Evolutionary conservation across 2,888 invertebrate genomes (phyloP), one percentile per base, ranked within the genome.

Genomic region (Aproaerema taeniolella): DNA sequence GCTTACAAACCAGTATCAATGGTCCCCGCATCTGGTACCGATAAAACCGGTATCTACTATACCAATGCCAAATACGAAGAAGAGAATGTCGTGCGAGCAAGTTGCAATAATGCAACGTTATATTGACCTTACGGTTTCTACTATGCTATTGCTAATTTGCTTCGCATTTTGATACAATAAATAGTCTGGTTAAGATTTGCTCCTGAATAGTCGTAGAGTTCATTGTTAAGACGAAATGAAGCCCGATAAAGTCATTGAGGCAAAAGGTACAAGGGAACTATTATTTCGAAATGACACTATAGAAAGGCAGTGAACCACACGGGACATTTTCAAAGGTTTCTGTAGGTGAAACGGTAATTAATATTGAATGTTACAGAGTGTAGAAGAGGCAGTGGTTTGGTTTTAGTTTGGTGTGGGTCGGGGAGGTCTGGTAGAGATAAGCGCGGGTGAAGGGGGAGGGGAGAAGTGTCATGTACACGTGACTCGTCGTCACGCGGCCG

Each of bases 401-500:
- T n/a, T n/a, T n/a, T 20, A n/a, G 33, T 50, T 20, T 6, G 50
- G 32, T 50, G 29, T 31, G 51, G 45, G 51, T 35, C 43, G 41
- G 52, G 53, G 54, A 55, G 50, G 44, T 55, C 64, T 67, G 60
- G 48, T 53, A 43, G 49, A 60, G 66, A 59, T 63, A 62, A 61
- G 59, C 55, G 49, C 43, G 48, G 37, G 44, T 36, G 43, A 37
- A 30, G 37, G 39, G 39, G 42, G 25, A 38, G 35, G 13, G 40
- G 40, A 36, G 41, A 41, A 44, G 46, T 44, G 46, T 42, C 52
- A 49, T 37, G 42, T 62, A 51, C 69, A 71, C 72, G 69, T 74
- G 76, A 69, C 68, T 53, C 50, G 49, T 51, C 61, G 70, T 68
- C 72, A 72, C 70, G 64, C 63, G 65, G 69, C 55, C 57, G 58